These are phyloP conservation scores for Pogonocichla stellata DNA, from an alignment of 2,113 vertebrate genomes.

Conservation along the genomic window DNA sequence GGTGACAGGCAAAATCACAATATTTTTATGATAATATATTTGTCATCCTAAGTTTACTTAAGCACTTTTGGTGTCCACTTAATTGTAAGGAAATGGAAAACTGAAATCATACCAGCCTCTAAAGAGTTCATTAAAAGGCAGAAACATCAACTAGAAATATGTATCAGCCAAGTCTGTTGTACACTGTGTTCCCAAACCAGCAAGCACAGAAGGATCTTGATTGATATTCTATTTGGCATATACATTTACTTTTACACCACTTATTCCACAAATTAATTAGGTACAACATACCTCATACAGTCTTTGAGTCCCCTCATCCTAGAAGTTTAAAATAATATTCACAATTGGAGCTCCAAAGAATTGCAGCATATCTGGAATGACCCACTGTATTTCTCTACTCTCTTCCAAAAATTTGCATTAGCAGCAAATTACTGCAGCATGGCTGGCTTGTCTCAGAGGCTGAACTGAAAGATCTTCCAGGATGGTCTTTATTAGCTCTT, in stretches of 20 bases:
- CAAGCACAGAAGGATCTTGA: not conserved
- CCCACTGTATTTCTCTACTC: not conserved
- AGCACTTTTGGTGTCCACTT: not conserved
- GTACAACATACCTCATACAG: not conserved
- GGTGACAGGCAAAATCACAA: not conserved
- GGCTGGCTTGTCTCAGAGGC: not conserved
- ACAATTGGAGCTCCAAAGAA: not conserved
- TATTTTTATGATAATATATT: not conserved
- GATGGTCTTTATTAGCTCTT: not conserved
- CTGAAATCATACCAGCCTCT: not conserved
- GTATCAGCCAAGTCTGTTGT: not conserved
- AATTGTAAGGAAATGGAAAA: not conserved
- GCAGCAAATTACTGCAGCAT: not conserved
- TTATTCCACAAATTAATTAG: not conserved
- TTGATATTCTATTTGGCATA: not conserved
- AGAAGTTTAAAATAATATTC: not conserved
- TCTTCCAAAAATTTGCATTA: not conserved
- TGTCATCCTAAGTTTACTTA: not conserved
- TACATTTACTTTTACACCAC: not conserved
- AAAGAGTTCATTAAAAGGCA: not conserved
- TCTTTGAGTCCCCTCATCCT: not conserved
- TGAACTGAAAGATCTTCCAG: not conserved
- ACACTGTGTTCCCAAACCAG: not conserved
- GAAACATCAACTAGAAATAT: not conserved
- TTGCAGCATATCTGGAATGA: not conserved